Evolutionary conservation across 2,113 vertebrate genomes (phyloP).

Genomic region (Meriones unguiculatus): DNA sequence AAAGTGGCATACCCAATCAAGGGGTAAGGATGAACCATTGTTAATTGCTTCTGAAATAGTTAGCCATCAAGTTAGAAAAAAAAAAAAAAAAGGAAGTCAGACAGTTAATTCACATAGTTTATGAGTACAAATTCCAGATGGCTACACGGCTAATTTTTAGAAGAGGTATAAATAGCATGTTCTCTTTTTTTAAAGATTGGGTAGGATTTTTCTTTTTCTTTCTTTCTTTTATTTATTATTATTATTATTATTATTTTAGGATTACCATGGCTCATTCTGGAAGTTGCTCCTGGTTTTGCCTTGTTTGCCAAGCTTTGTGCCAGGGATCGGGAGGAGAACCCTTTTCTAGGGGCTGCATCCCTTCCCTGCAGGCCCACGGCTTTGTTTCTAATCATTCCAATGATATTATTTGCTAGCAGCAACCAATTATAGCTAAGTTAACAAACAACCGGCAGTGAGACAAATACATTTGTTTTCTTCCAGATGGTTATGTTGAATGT

Average conservation of each 20-base stretch:
- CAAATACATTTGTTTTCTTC: not conserved
- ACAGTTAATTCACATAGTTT: slow-evolving; percentile 33
- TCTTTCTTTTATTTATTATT: too few relatives aligned
- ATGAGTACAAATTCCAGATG: slow-evolving; percentile 68
- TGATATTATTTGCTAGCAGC: not conserved
- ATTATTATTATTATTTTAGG: not conserved
- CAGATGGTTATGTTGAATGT: not conserved
- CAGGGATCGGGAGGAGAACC: not conserved
- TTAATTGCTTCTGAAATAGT: slow-evolving; percentile 44
- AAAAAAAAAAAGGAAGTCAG: not conserved
- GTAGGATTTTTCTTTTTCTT: not conserved
- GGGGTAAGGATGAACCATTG: slow-evolving; percentile 60
- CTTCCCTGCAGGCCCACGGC: not conserved
- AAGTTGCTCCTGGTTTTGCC: not conserved
- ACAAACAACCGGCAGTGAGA: not conserved
- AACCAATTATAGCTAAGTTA: not conserved
- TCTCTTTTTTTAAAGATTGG: slow-evolving; percentile 27
- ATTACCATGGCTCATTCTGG: not conserved
- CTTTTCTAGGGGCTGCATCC: not conserved
- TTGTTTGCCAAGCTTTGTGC: not conserved
- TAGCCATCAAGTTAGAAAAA: not conserved
- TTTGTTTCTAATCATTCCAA: slow-evolving; percentile 6
- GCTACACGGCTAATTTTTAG: slow-evolving; percentile 35
- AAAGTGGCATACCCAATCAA: slow-evolving; percentile 55
- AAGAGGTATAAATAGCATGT: slow-evolving; percentile 4